Conservation (phyloP, 2,888 invertebrate genomes). For the Maniola hyperantus region DNA sequence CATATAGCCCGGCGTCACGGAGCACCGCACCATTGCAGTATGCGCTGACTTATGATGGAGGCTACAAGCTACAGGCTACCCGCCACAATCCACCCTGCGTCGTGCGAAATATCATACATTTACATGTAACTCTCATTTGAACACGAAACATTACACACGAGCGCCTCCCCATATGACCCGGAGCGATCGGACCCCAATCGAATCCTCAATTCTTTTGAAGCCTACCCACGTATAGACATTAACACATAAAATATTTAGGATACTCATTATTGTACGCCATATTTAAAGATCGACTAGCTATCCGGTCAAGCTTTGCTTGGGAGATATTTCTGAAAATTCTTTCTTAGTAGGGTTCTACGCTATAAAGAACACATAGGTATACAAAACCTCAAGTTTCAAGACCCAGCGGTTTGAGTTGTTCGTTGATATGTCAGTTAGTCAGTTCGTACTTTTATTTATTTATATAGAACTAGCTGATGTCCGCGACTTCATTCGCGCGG, state of each 20-base stretch:
- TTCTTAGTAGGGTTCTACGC: too few species aligned
- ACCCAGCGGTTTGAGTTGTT: too few species aligned
- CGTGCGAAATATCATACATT: conserved; percentile 49
- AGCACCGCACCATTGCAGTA: conserved; percentile 51
- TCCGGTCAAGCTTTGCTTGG: too few species aligned
- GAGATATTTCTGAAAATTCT: too few species aligned
- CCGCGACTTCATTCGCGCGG: too few species aligned
- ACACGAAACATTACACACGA: conserved; percentile 48
- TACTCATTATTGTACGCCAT: background rate
- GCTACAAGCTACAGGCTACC: conserved; percentile 30
- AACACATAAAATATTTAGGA: too few species aligned
- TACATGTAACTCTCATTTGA: conserved; percentile 53
- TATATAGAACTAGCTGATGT: too few species aligned
- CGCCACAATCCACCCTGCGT: conserved; percentile 40
- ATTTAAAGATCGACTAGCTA: background rate
- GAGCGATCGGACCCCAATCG: conserved; percentile 15
- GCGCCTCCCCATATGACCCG: conserved; percentile 37
- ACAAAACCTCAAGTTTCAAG: too few species aligned
- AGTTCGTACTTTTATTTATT: too few species aligned
- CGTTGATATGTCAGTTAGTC: too few species aligned
- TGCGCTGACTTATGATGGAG: conserved; percentile 47
- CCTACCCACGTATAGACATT: conserved; percentile 2
- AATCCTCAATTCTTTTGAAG: conserved; percentile 12
- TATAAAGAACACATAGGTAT: too few species aligned
- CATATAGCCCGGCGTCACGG: conserved; percentile 75